phyloP scores from a whole-genome alignment of 2,888 invertebrate genomes.

The Mythimna lalbum region DNA sequence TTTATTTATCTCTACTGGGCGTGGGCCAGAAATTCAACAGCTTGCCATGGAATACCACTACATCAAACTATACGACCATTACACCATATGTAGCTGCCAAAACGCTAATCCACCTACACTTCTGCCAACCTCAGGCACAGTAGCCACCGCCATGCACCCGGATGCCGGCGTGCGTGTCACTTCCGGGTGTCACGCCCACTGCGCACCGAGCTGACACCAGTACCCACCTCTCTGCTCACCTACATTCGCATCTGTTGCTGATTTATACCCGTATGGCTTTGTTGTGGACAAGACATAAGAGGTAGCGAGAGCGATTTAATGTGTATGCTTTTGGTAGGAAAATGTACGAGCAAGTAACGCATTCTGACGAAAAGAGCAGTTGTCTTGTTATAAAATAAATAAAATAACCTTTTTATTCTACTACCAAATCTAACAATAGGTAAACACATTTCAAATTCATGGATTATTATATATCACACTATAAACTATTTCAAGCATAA shows the following conservation, averaged over 20 bases:
- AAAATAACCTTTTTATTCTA: no score
- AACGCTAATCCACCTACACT: not conserved
- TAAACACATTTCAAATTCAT: no score
- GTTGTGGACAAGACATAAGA: not conserved
- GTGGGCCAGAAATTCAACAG: no score
- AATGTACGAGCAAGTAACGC: no score
- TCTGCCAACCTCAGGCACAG: constrained; percentile 7
- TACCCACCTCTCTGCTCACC: constrained; percentile 32
- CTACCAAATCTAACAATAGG: no score
- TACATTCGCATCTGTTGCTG: constrained; percentile 57
- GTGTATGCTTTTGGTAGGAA: not conserved
- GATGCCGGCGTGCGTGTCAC: constrained; percentile 45
- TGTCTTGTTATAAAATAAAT: no score
- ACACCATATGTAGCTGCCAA: no score
- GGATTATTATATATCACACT: no score
- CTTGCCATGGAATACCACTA: no score
- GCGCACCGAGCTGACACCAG: constrained; percentile 17
- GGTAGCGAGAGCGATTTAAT: not conserved
- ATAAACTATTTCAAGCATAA: no score
- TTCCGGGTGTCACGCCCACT: constrained; percentile 55
- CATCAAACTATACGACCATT: no score
- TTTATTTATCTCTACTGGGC: no score
- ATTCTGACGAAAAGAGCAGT: not conserved
- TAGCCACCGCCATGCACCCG: constrained; percentile 8
- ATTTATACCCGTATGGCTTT: constrained; percentile 36